Percentiles rank a stretch among this genome's conserved stretches.
Evolutionary conservation across 2,113 vertebrate species (phyloP).

Genomic region (Mellivora capensis): DNA sequence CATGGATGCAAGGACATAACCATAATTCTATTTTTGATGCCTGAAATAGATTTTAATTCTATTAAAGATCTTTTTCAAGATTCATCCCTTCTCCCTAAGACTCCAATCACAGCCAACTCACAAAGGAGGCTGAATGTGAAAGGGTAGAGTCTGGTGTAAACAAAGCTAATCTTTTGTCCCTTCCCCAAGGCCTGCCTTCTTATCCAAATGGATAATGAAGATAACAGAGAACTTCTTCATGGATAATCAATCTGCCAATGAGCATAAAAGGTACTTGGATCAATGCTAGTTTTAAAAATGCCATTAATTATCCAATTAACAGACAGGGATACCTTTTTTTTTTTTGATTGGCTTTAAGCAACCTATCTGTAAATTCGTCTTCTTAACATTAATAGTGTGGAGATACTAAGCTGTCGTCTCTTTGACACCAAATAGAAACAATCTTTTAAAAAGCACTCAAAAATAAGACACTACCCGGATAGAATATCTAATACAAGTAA

Average conservation of each 20-base stretch:
- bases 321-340: conserved; percentile 49
- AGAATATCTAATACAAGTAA: not conserved
- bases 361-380: conserved; percentile 44
- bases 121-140: conserved; percentile 54
- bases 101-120: conserved; percentile 59
- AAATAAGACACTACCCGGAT: not conserved
- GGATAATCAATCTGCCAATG: conserved; percentile 62
- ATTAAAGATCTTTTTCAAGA: conserved; percentile 71
- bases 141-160: conserved; percentile 53
- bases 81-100: conserved; percentile 41
- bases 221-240: conserved; percentile 55
- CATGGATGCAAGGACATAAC: conserved; percentile 66
- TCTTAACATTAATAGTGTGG: conserved; percentile 29
- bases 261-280: conserved; percentile 68
- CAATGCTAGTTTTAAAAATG: conserved; percentile 60
- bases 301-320: conserved; percentile 67
- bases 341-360: conserved; percentile 46
- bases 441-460: conserved; percentile 10
- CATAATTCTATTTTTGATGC: conserved; percentile 71
- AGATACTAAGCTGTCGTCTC: conserved; percentile 18
- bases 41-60: conserved; percentile 65
- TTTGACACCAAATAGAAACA: conserved; percentile 37
- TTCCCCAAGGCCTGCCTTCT: conserved; percentile 57
- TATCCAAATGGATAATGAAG: conserved; percentile 54
- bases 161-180: conserved; percentile 69